These are phyloP conservation scores for Lordiphosa andalusiaca DNA, from an alignment of 2,888 invertebrate genomes.

Conservation along the genomic window DNA sequence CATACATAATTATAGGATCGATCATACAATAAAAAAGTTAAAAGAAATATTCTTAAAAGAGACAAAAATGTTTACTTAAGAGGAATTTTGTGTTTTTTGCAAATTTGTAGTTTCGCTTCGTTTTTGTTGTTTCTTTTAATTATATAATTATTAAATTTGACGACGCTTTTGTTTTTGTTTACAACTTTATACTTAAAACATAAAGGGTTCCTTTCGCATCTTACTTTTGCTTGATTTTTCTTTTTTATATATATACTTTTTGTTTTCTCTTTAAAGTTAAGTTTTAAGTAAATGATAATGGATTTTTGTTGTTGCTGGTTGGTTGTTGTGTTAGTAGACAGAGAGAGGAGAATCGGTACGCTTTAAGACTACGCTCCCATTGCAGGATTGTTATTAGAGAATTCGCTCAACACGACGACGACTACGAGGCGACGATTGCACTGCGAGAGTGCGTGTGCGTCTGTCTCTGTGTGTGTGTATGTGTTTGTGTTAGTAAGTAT, in stretches of 20 bases:
- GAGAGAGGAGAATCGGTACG: conserved; percentile 49
- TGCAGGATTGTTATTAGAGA: conserved; percentile 64
- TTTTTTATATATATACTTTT: conserved; percentile 50
- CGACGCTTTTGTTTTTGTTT: conserved; percentile 48
- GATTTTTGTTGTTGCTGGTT: conserved; percentile 57
- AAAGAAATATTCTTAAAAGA: conserved; percentile 56
- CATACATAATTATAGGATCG: conserved; percentile 6
- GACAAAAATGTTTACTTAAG: conserved; percentile 46
- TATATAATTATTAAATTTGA: conserved; percentile 55
- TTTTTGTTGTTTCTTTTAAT: conserved; percentile 36
- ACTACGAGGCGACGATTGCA: conserved; percentile 6
- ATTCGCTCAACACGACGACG: conserved; percentile 13
- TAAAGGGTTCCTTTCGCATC: conserved; percentile 44
- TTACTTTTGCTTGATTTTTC: conserved; percentile 47
- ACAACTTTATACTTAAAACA: conserved; percentile 60
- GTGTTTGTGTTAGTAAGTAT: conserved; percentile 57
- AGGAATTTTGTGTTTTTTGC: conserved; percentile 32
- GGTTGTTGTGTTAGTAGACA: conserved; percentile 45
- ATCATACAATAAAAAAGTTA: conserved; percentile 54
- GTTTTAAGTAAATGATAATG: conserved; percentile 71
- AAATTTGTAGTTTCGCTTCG: conserved; percentile 37
- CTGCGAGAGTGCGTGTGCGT: conserved; percentile 18
- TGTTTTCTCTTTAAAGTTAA: conserved; percentile 58
- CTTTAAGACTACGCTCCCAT: conserved; percentile 63
- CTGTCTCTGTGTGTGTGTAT: conserved; percentile 18